Conservation (phyloP, 2,113 vertebrate species). For the Vicugna pacos region DNA sequence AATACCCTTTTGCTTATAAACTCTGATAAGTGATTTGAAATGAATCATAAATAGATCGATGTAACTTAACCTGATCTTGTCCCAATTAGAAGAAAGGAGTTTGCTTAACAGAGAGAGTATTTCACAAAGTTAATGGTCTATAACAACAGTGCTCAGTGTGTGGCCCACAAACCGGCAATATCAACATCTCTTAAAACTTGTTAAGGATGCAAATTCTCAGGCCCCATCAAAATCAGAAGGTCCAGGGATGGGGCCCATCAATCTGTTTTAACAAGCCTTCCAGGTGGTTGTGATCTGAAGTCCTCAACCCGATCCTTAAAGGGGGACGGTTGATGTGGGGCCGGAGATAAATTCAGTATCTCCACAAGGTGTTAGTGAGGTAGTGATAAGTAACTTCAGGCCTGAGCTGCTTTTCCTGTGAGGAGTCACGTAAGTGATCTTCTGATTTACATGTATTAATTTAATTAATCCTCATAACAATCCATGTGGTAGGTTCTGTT, state of each 20-base stretch:
- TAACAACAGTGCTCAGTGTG: neutral
- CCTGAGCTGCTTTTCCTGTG: neutral
- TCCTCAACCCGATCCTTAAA: neutral
- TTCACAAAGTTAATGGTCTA: neutral
- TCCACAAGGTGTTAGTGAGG: neutral
- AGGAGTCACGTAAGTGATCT: neutral
- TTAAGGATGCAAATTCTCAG: neutral
- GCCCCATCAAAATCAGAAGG: neutral
- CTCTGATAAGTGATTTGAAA: slow-evolving; percentile 37
- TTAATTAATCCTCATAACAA: neutral
- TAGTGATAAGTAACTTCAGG: neutral
- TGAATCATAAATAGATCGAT: neutral
- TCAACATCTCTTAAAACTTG: neutral
- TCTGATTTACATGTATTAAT: neutral
- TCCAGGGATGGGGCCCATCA: accelerated
- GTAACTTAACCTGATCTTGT: neutral
- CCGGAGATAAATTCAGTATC: neutral
- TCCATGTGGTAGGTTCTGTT: too few relatives aligned
- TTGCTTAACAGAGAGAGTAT: neutral
- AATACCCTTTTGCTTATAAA: neutral
- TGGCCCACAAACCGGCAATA: neutral
- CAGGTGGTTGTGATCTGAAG: neutral
- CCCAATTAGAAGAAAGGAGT: neutral
- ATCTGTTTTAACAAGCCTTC: neutral
- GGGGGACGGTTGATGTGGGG: neutral